These are phyloP conservation scores for Microtus oregoni DNA, from an alignment of 2,113 vertebrate species.

Conservation along the genomic window DNA sequence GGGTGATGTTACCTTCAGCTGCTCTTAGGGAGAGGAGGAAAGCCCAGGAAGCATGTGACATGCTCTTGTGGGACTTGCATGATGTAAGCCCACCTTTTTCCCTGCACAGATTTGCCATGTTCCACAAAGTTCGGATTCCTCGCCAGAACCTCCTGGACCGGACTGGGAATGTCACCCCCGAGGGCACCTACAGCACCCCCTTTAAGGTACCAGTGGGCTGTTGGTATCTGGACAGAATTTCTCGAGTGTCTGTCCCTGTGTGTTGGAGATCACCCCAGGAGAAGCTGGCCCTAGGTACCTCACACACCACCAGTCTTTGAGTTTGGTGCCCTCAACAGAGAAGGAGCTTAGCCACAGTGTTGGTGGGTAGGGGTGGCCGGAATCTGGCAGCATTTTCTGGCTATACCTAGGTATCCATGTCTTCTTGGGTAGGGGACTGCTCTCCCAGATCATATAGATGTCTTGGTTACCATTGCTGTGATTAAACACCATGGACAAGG, in stretches of 20 bases:
- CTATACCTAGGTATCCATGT: not conserved
- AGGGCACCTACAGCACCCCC: constrained; percentile 90
- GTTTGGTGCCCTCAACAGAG: not conserved
- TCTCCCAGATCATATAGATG: not conserved
- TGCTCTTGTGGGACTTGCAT: not conserved
- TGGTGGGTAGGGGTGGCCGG: not conserved
- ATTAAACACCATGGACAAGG: not conserved
- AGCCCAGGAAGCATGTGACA: rapidly evolving
- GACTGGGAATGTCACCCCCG: constrained; percentile 90
- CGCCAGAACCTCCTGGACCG: constrained; percentile 92
- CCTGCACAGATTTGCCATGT: constrained; percentile 92
- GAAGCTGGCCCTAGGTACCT: rapidly evolving
- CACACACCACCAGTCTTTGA: no score
- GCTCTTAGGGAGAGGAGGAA: not conserved
- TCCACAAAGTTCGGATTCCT: constrained; percentile 94
- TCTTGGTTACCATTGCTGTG: not conserved
- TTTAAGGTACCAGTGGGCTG: constrained; percentile 88
- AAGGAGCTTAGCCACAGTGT: no score
- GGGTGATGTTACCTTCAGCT: not conserved
- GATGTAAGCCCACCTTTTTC: rapidly evolving
- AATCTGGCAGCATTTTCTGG: not conserved
- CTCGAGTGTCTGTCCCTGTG: not conserved
- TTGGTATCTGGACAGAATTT: not conserved
- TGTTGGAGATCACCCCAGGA: not conserved
- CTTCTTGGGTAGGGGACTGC: rapidly evolving